These are phyloP conservation scores for Sycophaga agraensis DNA, from an alignment of 1,140 invertebrate genomes.

Conservation along the genomic window DNA sequence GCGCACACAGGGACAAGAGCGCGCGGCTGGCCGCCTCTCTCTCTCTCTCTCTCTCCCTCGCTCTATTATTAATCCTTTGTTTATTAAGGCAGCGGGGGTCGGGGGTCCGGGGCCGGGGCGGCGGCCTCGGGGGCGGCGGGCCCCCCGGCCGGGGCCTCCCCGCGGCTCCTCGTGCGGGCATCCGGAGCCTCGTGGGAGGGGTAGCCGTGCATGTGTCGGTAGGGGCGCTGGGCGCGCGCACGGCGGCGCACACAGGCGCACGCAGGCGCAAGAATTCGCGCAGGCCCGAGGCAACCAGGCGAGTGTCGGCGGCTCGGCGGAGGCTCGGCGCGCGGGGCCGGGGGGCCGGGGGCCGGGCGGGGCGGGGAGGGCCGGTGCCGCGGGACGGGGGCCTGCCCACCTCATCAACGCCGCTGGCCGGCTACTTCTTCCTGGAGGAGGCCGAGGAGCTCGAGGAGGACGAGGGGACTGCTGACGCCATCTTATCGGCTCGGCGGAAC, in stretches of 20 bases:
- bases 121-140: no score
- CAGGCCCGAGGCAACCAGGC: no score
- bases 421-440: not conserved
- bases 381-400: not conserved
- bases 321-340: not conserved
- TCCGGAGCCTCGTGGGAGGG: no score
- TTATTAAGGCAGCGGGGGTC: no score
- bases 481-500: constrained; percentile 43
- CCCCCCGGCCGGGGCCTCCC: no score
- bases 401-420: not conserved
- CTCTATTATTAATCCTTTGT: constrained; percentile 17
- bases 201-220: no score
- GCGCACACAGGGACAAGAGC: not conserved
- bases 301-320: no score
- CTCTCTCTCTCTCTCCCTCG: not conserved
- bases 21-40: no score
- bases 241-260: not conserved
- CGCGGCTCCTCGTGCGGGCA: no score
- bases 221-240: no score
- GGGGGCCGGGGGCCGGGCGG: not conserved
- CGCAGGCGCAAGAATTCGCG: not conserved
- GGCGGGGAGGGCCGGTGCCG: not conserved
- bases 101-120: no score
- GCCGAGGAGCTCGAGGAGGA: not conserved
- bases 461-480: constrained; percentile 49